A percentile compares a stretch with the other conserved stretches of the same genome.
Conservation (phyloP, 2,113 vertebrate species). For the Clarias macrocephalus region DNA sequence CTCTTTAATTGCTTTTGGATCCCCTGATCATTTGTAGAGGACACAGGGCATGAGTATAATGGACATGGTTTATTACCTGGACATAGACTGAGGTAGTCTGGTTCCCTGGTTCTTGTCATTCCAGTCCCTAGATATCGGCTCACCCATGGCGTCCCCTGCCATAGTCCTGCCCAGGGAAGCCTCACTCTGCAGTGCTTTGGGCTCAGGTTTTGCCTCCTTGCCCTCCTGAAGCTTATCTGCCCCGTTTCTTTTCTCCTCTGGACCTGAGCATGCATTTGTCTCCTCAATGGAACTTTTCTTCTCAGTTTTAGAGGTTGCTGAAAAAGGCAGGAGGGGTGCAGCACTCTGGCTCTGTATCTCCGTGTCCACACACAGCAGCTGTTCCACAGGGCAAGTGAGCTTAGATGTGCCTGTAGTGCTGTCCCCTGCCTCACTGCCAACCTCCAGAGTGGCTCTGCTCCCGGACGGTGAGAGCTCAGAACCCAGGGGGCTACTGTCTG, state of each 20-base stretch:
- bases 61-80: slow-evolving; percentile 66
- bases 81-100: slow-evolving; percentile 78
- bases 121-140: slow-evolving; percentile 72
- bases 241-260: slow-evolving; percentile 58
- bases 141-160: slow-evolving; percentile 66
- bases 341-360: slow-evolving; percentile 69
- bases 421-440: slow-evolving; percentile 54
- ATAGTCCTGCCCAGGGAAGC: slow-evolving; percentile 61
- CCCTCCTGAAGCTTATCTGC: slow-evolving; percentile 51
- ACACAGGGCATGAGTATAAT: background rate
- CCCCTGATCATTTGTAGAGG: background rate
- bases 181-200: slow-evolving; percentile 66
- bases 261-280: slow-evolving; percentile 45
- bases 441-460: slow-evolving; percentile 73
- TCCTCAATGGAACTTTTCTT: slow-evolving; percentile 64
- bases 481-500: slow-evolving; percentile 70
- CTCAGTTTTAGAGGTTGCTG: slow-evolving; percentile 49
- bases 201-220: slow-evolving; percentile 58
- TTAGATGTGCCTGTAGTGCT: slow-evolving; percentile 29
- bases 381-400: slow-evolving; percentile 70
- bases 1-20: background rate
- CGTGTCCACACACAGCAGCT: slow-evolving; percentile 78
- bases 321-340: slow-evolving; percentile 69
- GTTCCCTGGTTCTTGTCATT: slow-evolving; percentile 76
- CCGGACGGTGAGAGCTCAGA: slow-evolving; percentile 80